phyloP scores from a whole-genome alignment of 2,113 vertebrate genomes.

The Craseonycteris thonglongyai region DNA sequence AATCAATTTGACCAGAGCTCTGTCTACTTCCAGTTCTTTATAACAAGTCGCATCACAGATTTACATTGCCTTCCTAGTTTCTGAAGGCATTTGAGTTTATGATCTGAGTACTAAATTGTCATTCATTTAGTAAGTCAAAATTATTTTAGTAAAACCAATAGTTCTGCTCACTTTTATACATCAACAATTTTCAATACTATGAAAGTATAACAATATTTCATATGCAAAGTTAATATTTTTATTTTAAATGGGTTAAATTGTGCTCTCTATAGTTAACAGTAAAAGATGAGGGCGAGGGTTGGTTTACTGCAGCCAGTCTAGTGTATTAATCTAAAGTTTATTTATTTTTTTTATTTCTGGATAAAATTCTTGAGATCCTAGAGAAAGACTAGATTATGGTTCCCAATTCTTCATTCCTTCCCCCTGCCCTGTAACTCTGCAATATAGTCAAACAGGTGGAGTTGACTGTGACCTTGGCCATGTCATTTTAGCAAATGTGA shows the following conservation, averaged over 20 bases:
- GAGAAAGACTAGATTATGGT: not conserved
- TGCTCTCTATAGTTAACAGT: not conserved
- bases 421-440: not conserved
- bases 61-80: not conserved
- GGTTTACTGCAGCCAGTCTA: not conserved
- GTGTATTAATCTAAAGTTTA: not conserved
- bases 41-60: not conserved
- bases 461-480: not conserved
- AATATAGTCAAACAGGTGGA: not conserved
- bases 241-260: not conserved
- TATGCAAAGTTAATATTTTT: not conserved
- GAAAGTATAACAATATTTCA: not conserved
- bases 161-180: not conserved
- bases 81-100: not conserved
- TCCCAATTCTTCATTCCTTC: not conserved
- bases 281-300: not conserved
- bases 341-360: no score
- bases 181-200: not conserved
- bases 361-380: not conserved
- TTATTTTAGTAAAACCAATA: slow-evolving; percentile 8
- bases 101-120: not conserved
- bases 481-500: not conserved
- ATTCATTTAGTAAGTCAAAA: not conserved
- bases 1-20: not conserved
- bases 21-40: not conserved